Base-by-base conservation (phyloP, 2,113 vertebrate genomes). In the Chloropsis cyanopogon region DNA sequence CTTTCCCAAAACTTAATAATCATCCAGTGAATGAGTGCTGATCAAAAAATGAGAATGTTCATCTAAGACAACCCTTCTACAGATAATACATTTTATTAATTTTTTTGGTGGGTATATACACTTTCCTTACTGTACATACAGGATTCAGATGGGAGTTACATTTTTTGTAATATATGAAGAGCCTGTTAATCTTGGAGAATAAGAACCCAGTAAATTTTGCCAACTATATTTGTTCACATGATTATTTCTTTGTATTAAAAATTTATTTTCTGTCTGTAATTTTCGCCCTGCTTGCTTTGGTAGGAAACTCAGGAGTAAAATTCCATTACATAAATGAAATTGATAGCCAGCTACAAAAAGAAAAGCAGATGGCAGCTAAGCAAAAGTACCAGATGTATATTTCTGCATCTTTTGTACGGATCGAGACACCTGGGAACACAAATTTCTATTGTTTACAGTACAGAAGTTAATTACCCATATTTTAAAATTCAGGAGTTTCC, bases 1-100 rank as follows among this genome's bases (percentile, higher is more conserved):
- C 98, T 46, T 98, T 98, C 75, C 90, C 86, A 23, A 97, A 61
- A 66, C 80, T 97, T 59, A 47, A 65, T 35, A 80, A 60, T 6
- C 8, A 39, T 57, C 79, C 33, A 81, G 57, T 60, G 61, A 86
- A 61, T 4, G 11, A 82, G 14, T 42, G 24, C 33, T 78, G 54
- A 54, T 76, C n/a, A 88, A 80, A 80, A 90, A 90, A 49, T 4
- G 7, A 54, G 33, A 59, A 50, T 29, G 61, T 70, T 63, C 35
- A 42, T 42, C 21, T 65, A 52, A 47, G 18, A 77, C 17, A 73
- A 33, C 9, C 9, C 15, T 77, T 54, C n/a, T 46, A 28, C 23
- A 86, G 39, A 26, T 61, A 14, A 33, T 54, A 39, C 4, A 21
- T 81, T 60, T 61, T 25, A 44, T 71, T 60, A 35, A 12, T 15